A percentile compares a stretch with the other conserved stretches of the same genome.
Conservation (phyloP, 2,888 invertebrate species). For the Uropetala carovei region DNA sequence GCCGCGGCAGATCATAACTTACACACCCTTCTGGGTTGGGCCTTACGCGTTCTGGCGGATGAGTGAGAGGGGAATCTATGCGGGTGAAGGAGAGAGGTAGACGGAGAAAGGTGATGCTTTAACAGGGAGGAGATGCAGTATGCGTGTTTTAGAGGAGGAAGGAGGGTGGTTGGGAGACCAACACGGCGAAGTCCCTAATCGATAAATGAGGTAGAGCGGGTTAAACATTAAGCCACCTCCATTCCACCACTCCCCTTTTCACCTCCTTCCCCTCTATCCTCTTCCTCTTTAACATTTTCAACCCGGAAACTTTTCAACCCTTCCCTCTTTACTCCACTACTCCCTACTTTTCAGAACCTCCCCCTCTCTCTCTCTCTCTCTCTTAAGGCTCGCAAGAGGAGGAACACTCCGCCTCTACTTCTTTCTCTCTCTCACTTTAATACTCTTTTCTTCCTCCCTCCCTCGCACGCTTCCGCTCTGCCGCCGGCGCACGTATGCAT, state of each 20-base stretch:
- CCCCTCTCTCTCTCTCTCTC: no score
- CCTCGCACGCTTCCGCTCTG: background rate
- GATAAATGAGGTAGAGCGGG: slow-evolving; percentile 63
- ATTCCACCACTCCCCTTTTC: background rate
- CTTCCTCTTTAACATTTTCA: slow-evolving; percentile 26
- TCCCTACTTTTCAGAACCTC: background rate
- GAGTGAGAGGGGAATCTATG: no score
- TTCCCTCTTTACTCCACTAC: background rate
- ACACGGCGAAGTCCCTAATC: slow-evolving; percentile 53
- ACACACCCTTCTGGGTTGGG: no score
- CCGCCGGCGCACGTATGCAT: background rate
- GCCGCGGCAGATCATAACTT: no score
- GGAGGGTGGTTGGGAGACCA: slow-evolving; percentile 9
- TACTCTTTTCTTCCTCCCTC: background rate
- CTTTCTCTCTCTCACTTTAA: background rate
- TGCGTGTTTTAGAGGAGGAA: background rate
- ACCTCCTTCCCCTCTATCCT: background rate
- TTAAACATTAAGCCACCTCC: slow-evolving; percentile 53
- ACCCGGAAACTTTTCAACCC: slow-evolving; percentile 32
- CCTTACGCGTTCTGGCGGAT: no score
- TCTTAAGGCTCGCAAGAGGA: background rate
- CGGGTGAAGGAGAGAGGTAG: background rate
- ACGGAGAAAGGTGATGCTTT: background rate
- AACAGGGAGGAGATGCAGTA: background rate
- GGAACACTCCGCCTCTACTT: background rate